Conservation (phyloP, 1,140 invertebrate genomes). For the Diploscapter pachys region DNA sequence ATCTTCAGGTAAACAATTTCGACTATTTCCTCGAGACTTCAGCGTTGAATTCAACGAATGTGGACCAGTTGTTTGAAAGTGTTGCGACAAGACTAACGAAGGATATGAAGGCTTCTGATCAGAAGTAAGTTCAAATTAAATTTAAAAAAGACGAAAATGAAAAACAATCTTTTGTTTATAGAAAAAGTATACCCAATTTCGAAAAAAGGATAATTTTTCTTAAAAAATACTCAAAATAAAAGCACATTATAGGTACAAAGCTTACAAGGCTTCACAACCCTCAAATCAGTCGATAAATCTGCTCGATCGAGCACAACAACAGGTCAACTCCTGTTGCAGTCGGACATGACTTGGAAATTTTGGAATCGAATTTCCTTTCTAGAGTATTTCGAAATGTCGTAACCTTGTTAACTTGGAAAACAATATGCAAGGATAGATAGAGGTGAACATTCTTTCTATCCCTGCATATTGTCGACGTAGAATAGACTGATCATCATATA, state of each 20-base stretch:
- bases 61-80: slow-evolving; percentile 57
- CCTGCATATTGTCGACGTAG: no score
- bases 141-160: no score
- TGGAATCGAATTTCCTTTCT: no score
- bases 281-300: slow-evolving; percentile 9
- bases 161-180: not conserved
- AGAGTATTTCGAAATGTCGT: no score
- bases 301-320: slow-evolving; percentile 21
- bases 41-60: slow-evolving; percentile 57
- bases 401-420: no score
- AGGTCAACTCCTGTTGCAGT: slow-evolving; percentile 30
- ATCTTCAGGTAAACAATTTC: slow-evolving; percentile 46
- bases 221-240: not conserved
- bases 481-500: no score
- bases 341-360: slow-evolving; percentile 7
- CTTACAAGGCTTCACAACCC: slow-evolving; percentile 8
- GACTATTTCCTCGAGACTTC: slow-evolving; percentile 58
- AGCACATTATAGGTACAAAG: slow-evolving; percentile 2
- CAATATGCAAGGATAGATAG: no score
- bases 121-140: slow-evolving; percentile 35
- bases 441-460: no score
- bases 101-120: slow-evolving; percentile 56
- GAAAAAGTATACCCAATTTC: not conserved
- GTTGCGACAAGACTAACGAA: slow-evolving; percentile 52
- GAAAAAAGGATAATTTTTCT: not conserved